Conservation (phyloP, 1,140 invertebrate genomes). For the Aphidius ervi region DNA sequence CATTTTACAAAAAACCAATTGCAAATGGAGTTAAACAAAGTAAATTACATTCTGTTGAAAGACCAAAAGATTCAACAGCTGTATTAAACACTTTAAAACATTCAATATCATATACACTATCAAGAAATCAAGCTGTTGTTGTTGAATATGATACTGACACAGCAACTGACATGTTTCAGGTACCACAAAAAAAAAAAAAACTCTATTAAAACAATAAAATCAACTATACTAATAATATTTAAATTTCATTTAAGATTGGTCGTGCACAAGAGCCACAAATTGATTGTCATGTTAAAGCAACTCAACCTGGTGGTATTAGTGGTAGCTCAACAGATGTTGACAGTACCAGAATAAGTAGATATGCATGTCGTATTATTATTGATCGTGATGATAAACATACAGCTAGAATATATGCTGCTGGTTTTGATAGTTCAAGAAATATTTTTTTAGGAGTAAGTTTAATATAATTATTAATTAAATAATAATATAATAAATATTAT, state of each 20-base stretch:
- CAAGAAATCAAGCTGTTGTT: slow-evolving; percentile 93
- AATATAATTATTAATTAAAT: no score
- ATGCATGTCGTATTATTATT: slow-evolving; percentile 96
- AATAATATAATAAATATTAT: no score
- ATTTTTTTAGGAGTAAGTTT: slow-evolving; percentile 94
- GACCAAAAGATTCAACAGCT: slow-evolving; percentile 82
- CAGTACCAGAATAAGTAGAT: slow-evolving; percentile 94
- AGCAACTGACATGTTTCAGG: slow-evolving; percentile 98
- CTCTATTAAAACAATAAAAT: neutral
- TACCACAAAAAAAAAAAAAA: slow-evolving; percentile 40
- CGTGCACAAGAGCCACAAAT: slow-evolving; percentile 96
- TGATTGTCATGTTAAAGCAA: slow-evolving; percentile 99
- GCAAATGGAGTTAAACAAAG: slow-evolving; percentile 92
- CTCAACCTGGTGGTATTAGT: slow-evolving; percentile 64
- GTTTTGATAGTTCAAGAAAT: slow-evolving; percentile 96
- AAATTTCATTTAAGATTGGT: slow-evolving; percentile 69
- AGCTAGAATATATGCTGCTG: slow-evolving; percentile 93
- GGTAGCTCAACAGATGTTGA: slow-evolving; percentile 68
- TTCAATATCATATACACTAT: slow-evolving; percentile 95
- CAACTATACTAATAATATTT: neutral
- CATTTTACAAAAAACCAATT: slow-evolving; percentile 75
- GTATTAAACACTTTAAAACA: slow-evolving; percentile 87
- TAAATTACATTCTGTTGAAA: slow-evolving; percentile 92
- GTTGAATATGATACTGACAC: slow-evolving; percentile 95
- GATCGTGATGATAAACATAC: slow-evolving; percentile 84